Conservation (phyloP, 2,797 vertebrate species). For the Muscicapa comitata region DNA sequence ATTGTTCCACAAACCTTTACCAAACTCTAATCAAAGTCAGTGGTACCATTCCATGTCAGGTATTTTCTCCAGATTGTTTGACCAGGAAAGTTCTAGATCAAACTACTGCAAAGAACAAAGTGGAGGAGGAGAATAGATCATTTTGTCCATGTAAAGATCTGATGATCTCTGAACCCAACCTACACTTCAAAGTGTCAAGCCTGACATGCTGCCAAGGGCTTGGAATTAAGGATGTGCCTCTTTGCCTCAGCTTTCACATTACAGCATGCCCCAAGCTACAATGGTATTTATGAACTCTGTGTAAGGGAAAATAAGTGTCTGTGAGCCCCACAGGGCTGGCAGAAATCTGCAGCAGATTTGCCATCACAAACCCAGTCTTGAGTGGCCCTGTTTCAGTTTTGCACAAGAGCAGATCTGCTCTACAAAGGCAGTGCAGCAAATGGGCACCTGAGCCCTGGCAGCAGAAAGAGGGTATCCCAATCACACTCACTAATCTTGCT, state of each 20-base stretch:
- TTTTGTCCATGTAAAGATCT: neutral
- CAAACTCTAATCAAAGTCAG: neutral
- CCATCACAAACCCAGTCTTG: neutral
- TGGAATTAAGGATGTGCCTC: neutral
- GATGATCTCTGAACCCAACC: neutral
- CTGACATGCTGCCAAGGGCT: neutral
- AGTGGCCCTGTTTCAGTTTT: neutral
- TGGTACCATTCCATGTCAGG: neutral
- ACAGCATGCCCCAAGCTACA: neutral
- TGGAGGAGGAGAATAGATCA: fast-evolving
- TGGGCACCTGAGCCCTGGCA: neutral
- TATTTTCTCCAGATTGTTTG: neutral
- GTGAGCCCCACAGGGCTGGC: fast-evolving
- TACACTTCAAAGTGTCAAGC: fast-evolving
- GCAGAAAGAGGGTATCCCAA: neutral
- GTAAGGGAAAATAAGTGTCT: neutral
- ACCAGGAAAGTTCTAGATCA: neutral
- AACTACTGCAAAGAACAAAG: neutral
- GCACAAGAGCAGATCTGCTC: neutral
- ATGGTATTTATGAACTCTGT: neutral
- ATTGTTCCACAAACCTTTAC: neutral
- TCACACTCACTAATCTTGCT: neutral
- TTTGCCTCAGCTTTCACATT: neutral
- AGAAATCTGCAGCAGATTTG: neutral
- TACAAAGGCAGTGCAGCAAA: neutral